phyloP scores from a whole-genome alignment of 2,797 vertebrate species.

The Anomalospiza imberbis region DNA sequence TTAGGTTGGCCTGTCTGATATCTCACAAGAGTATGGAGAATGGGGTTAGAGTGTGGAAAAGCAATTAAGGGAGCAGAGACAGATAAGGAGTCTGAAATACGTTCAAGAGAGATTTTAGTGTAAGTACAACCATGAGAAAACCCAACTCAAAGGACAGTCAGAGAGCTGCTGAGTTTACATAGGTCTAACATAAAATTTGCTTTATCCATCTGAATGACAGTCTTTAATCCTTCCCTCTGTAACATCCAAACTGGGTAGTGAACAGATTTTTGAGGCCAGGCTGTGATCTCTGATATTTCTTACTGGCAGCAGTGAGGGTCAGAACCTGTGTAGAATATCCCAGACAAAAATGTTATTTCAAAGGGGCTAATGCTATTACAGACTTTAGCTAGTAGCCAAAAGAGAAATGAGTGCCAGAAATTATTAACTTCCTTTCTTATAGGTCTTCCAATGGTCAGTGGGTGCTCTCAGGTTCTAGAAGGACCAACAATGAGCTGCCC shows the following conservation, averaged over 20 bases:
- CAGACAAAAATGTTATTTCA: background rate
- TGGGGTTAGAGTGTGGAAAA: background rate
- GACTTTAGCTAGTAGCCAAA: background rate
- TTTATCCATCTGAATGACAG: background rate
- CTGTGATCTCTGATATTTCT: background rate
- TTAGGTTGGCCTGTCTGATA: background rate
- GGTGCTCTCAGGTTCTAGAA: background rate
- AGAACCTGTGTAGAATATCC: background rate
- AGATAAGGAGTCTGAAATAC: background rate
- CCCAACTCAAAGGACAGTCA: background rate
- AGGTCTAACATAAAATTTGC: background rate
- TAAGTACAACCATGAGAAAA: background rate
- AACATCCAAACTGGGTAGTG: background rate
- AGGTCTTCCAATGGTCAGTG: background rate
- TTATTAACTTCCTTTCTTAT: background rate
- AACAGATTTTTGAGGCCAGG: background rate
- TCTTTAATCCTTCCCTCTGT: background rate
- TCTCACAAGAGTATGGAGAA: background rate
- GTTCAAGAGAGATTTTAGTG: background rate
- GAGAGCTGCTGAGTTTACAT: background rate
- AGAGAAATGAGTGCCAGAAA: background rate
- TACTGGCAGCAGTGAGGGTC: background rate
- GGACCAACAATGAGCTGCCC: background rate
- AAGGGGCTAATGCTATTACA: background rate
- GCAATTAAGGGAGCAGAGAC: background rate